Evolutionary conservation across 2,888 invertebrate species (phyloP).

Genomic region (Pimpla rufipes): DNA sequence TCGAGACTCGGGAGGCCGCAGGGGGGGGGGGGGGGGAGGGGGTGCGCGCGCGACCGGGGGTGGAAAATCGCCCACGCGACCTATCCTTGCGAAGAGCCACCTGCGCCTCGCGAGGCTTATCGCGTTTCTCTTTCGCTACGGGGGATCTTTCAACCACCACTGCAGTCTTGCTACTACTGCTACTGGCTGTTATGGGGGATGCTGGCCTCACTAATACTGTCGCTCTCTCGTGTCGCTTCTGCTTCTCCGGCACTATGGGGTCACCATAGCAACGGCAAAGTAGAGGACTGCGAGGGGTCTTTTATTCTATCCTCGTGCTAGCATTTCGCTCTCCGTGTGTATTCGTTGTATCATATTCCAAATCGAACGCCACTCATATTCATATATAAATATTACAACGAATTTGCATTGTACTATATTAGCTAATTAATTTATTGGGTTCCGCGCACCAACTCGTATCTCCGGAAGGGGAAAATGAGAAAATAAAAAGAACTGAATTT

Average conservation of each 20-base stretch:
- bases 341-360: not conserved
- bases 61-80: conserved; percentile 58
- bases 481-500: too few relatives aligned
- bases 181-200: not conserved
- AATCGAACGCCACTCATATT: not conserved
- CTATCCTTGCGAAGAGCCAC: conserved; percentile 65
- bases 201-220: not conserved
- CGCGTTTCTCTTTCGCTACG: conserved; percentile 30
- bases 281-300: conserved; percentile 40
- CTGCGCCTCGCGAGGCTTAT: conserved; percentile 58
- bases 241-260: conserved; percentile 45
- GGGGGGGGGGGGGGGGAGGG: not conserved
- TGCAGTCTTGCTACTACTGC: not conserved
- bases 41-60: conserved; percentile 47
- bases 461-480: too few relatives aligned
- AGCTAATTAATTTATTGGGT: too few relatives aligned
- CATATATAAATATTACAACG: too few relatives aligned
- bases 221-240: conserved; percentile 44
- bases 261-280: conserved; percentile 49
- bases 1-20: not conserved
- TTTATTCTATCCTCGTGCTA: conserved; percentile 5
- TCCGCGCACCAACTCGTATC: too few relatives aligned
- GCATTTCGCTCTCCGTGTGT: not conserved
- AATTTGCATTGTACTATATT: too few relatives aligned
- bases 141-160: conserved; percentile 18